These are phyloP conservation scores for Prosopocoilus inquinatus DNA, from an alignment of 2,888 invertebrate genomes.

Conservation along the genomic window DNA sequence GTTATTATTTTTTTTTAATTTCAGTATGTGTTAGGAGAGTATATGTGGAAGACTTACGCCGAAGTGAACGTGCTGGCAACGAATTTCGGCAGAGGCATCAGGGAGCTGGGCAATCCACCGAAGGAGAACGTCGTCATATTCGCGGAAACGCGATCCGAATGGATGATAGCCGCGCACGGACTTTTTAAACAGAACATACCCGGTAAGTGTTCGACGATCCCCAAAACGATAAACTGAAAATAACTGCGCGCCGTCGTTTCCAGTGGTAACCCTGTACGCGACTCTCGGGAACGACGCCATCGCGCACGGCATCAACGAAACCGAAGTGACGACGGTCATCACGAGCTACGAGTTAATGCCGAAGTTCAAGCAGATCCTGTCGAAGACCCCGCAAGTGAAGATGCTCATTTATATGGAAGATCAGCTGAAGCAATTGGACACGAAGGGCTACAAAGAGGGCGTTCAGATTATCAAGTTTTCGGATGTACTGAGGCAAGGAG, in stretches of 20 bases:
- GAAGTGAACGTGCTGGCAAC: constrained; percentile 76
- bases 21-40: constrained; percentile 89
- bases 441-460: constrained; percentile 67
- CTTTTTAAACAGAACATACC: constrained; percentile 93
- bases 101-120: constrained; percentile 72
- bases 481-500: constrained; percentile 60
- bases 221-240: background rate
- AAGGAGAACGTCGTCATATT: constrained; percentile 84
- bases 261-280: constrained; percentile 94
- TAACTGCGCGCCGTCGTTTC: constrained; percentile 9
- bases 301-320: constrained; percentile 94
- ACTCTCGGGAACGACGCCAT: constrained; percentile 97
- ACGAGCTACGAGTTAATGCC: constrained; percentile 90
- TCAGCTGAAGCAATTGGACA: constrained; percentile 72
- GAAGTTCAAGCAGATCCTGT: constrained; percentile 80
- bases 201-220: constrained; percentile 52
- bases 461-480: constrained; percentile 74
- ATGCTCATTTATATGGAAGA: constrained; percentile 87
- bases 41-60: constrained; percentile 82
- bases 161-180: constrained; percentile 96
- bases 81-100: constrained; percentile 81
- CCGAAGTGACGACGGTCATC: constrained; percentile 89
- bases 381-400: constrained; percentile 70
- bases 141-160: constrained; percentile 96
- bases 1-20: constrained; percentile 31